Evolutionary conservation across 2,797 vertebrate genomes (phyloP).

Genomic region (Gouania willdenowi): DNA sequence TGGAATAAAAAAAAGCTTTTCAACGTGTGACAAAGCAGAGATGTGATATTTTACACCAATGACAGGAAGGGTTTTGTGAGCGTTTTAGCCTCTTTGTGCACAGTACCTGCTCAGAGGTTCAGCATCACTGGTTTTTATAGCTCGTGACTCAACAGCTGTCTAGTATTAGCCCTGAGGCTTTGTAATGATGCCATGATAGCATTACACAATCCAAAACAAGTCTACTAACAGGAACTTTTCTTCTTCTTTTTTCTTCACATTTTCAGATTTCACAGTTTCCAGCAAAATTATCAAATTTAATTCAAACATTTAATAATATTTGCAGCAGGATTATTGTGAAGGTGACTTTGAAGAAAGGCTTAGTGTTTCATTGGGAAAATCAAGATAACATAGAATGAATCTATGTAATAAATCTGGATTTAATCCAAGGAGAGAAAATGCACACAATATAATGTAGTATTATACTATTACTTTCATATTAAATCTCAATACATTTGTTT

Average conservation of each 20-base stretch:
- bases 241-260: not conserved
- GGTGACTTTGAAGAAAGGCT: slow-evolving; percentile 1
- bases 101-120: slow-evolving; percentile 1
- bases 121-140: slow-evolving; percentile 1
- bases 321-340: not conserved
- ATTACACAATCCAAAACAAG: slow-evolving; percentile 4
- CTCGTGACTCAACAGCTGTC: too few species aligned
- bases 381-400: slow-evolving; percentile 3
- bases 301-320: slow-evolving; percentile 23
- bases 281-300: slow-evolving; percentile 14
- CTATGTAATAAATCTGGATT: too few species aligned
- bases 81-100: slow-evolving; percentile 3
- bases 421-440: too few species aligned
- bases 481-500: too few species aligned
- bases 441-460: too few species aligned
- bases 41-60: slow-evolving; percentile 42
- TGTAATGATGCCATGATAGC: slow-evolving; percentile 1
- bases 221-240: slow-evolving; percentile 2
- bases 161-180: too few species aligned
- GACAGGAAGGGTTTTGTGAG: not conserved
- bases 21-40: slow-evolving; percentile 4
- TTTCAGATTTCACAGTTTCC: slow-evolving; percentile 11
- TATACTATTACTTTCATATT: too few species aligned
- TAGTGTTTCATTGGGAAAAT: not conserved
- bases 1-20: slow-evolving; percentile 32